Conservation (phyloP, 2,888 invertebrate genomes). For the Stenchaetothrips biformis region DNA sequence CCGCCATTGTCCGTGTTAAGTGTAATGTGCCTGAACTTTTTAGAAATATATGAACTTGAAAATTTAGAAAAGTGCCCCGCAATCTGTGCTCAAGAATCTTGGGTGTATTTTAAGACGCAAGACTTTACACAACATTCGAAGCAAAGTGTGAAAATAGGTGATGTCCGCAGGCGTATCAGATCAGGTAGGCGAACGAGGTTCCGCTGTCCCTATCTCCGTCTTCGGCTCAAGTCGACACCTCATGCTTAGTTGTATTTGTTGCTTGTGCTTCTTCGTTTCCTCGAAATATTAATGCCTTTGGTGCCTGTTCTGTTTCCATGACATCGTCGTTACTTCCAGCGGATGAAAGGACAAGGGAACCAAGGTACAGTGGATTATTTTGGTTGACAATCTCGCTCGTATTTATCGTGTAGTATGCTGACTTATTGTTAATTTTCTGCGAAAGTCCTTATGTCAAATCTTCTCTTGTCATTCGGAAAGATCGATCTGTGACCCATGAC, state of each 20-base stretch:
- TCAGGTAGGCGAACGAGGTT: constrained; percentile 62
- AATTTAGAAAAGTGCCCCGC: neutral
- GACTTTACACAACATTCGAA: neutral
- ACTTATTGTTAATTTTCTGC: constrained; percentile 31
- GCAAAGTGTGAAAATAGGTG: constrained; percentile 38
- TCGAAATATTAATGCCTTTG: constrained; percentile 40
- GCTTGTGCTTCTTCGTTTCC: constrained; percentile 36
- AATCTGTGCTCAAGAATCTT: neutral
- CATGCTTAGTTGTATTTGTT: constrained; percentile 36
- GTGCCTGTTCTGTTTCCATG: constrained; percentile 54
- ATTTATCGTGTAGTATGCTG: constrained; percentile 44
- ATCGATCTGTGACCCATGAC: too few species aligned
- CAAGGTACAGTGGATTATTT: constrained; percentile 55
- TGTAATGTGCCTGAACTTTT: constrained; percentile 22
- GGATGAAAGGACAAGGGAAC: constrained; percentile 83
- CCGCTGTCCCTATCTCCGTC: constrained; percentile 41
- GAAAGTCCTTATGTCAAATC: neutral
- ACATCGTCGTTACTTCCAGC: constrained; percentile 53
- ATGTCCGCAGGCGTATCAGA: constrained; percentile 90
- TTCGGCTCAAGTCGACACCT: constrained; percentile 34
- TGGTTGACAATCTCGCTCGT: neutral
- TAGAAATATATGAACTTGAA: neutral
- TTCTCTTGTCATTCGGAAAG: neutral
- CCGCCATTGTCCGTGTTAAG: constrained; percentile 17
- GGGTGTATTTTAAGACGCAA: neutral